Evolutionary conservation across 1,140 invertebrate species (phyloP).

Genomic region (Dolichoris vasculosae): DNA sequence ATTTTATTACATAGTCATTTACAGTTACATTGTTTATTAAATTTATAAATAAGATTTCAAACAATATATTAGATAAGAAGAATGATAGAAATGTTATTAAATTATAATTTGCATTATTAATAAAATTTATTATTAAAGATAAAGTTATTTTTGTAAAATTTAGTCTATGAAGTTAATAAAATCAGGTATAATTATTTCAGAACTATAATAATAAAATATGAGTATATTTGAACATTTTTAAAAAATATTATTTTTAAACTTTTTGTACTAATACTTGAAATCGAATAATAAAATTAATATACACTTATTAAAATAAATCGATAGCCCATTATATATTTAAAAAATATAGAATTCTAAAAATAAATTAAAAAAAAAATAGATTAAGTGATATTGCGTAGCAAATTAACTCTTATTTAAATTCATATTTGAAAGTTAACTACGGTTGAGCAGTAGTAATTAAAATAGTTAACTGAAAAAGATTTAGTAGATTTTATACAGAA

Average conservation of each 20-base stretch:
- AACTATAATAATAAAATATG: neutral
- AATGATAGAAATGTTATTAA: neutral
- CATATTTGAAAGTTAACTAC: neutral
- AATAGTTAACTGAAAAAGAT: constrained; percentile 19
- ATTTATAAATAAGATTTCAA: neutral
- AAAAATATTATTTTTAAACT: neutral
- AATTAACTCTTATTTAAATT: constrained; percentile 16
- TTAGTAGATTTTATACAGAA: constrained; percentile 1
- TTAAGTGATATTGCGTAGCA: neutral
- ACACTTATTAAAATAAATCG: neutral
- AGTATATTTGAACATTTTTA: neutral
- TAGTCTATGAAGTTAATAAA: too few relatives aligned
- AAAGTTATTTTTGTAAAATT: neutral
- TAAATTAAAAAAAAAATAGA: neutral
- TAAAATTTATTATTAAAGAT: neutral
- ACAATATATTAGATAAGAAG: neutral
- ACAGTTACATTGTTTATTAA: neutral
- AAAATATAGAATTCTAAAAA: neutral
- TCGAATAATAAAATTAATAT: neutral
- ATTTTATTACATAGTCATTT: too few relatives aligned
- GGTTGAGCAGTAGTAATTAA: constrained; percentile 5
- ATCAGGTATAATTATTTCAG: neutral
- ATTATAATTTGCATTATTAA: neutral
- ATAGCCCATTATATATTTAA: neutral
- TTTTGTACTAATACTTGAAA: neutral